Percentiles rank a stretch among this genome's conserved stretches.
Conservation (phyloP, 2,113 vertebrate species). For the Campylomormyrus numenius region DNA sequence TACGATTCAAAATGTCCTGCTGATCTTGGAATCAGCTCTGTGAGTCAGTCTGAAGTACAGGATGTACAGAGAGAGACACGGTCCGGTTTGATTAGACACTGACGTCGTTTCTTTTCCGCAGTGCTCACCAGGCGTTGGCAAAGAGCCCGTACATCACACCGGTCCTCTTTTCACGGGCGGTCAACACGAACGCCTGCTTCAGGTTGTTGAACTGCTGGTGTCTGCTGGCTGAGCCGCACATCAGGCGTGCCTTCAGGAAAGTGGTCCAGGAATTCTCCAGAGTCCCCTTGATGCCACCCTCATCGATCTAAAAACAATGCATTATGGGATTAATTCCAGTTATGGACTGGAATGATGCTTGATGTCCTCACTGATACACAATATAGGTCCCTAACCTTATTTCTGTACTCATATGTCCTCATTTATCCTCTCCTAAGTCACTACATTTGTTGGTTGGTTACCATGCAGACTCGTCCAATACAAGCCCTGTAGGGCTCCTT, state of each 20-base stretch:
- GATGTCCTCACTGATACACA: not conserved
- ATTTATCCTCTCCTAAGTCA: not conserved
- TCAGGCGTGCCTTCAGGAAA: constrained; percentile 65
- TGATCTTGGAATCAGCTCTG: not conserved
- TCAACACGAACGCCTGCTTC: constrained; percentile 59
- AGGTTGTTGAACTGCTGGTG: constrained; percentile 68
- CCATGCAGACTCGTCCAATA: constrained; percentile 68
- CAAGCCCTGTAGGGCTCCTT: constrained; percentile 63
- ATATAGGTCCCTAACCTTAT: not conserved
- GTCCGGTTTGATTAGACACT: not conserved
- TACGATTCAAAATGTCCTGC: not conserved
- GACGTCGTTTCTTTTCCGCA: not conserved
- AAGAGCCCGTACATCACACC: constrained; percentile 68
- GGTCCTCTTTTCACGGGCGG: constrained; percentile 49
- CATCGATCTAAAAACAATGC: constrained; percentile 53
- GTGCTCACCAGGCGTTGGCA: constrained; percentile 60
- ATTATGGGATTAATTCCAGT: not conserved
- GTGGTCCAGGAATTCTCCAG: constrained; percentile 64
- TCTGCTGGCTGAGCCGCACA: constrained; percentile 60
- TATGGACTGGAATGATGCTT: not conserved
- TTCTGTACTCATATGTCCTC: not conserved
- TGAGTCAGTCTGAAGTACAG: not conserved
- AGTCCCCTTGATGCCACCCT: constrained; percentile 55
- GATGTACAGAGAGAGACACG: not conserved
- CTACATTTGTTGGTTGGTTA: constrained; percentile 27